These are phyloP conservation scores for Propithecus deckenii DNA, from an alignment of 2,797 vertebrate species.

Conservation along the genomic window DNA sequence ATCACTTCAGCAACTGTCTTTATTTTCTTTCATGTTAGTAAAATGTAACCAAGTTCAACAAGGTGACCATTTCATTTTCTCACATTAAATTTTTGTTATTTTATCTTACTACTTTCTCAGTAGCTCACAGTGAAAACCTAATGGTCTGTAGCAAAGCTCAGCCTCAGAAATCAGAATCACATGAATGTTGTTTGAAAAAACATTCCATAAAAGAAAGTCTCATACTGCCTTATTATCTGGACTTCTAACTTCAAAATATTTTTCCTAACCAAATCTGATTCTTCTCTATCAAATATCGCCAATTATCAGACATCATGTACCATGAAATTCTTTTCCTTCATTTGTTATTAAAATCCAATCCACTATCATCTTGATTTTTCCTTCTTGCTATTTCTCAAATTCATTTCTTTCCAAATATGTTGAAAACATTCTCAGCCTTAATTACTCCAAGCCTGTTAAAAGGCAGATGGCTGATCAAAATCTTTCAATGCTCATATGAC, in stretches of 20 bases:
- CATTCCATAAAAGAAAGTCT: background rate
- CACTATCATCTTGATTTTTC: background rate
- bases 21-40: slow-evolving; percentile 8
- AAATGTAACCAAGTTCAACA: background rate
- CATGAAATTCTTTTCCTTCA: background rate
- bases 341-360: background rate
- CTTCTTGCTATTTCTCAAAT: background rate
- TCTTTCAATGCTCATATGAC: background rate
- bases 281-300: background rate
- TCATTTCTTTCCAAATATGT: background rate
- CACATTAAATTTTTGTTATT: background rate
- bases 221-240: background rate
- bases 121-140: slow-evolving; percentile 40
- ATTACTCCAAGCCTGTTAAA: background rate
- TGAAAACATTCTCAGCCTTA: background rate
- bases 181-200: background rate
- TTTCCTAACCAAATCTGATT: background rate
- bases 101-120: slow-evolving; percentile 8
- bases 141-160: slow-evolving; percentile 40
- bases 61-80: background rate
- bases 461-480: background rate
- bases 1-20: background rate
- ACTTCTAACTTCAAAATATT: background rate
- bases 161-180: background rate
- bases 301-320: background rate